Evolutionary conservation across 2,113 vertebrate genomes (phyloP).

Genomic region (Charadrius vociferus): DNA sequence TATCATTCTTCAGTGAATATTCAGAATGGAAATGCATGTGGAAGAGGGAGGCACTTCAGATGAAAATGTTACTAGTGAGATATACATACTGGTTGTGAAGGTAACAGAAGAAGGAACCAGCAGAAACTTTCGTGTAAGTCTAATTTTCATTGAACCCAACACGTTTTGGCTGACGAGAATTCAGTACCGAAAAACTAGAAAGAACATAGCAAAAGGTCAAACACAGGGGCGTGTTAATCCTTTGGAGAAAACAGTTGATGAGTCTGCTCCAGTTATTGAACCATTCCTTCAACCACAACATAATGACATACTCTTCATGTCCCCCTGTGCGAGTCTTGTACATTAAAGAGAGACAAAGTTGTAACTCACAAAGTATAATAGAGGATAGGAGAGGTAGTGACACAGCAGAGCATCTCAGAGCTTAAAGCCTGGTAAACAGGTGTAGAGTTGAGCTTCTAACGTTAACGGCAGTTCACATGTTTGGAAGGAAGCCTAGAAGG

Average conservation of each 20-base stretch:
- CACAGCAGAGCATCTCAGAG: not conserved
- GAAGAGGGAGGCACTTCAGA: not conserved
- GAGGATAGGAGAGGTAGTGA: not conserved
- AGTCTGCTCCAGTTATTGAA: not conserved
- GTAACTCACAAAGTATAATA: not conserved
- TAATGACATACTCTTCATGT: not conserved
- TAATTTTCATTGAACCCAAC: not conserved
- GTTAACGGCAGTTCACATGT: not conserved
- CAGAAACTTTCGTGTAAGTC: not conserved
- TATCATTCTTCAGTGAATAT: not conserved
- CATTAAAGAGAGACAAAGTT: not conserved
- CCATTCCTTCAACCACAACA: not conserved
- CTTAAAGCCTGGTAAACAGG: not conserved
- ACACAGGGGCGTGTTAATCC: not conserved
- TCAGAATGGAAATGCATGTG: not conserved
- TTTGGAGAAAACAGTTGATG: not conserved
- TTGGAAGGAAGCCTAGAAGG: not conserved
- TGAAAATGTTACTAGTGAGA: not conserved
- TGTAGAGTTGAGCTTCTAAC: not conserved
- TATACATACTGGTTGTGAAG: not conserved
- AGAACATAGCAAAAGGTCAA: not conserved
- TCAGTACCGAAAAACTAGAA: not conserved
- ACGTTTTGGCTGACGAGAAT: not conserved
- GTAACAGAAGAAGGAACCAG: not conserved
- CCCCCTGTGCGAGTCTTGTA: fast-evolving